A percentile compares a stretch with the other conserved stretches of the same genome.
Conservation (phyloP, 1,140 invertebrate species). For the Aphaenogaster floridana region DNA sequence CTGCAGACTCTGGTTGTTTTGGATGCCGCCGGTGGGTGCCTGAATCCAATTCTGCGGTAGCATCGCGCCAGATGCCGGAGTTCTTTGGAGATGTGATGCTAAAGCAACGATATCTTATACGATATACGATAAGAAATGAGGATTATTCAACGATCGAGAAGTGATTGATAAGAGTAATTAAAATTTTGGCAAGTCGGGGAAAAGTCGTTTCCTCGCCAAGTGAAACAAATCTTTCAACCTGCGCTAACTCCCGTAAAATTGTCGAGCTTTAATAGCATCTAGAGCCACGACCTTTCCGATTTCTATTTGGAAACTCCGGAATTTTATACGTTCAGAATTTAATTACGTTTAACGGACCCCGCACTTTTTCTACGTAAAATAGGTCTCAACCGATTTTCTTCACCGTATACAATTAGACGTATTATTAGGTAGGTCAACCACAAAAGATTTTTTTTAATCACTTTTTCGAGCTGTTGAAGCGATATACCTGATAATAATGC, state of each 20-base stretch:
- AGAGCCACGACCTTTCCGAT: background rate
- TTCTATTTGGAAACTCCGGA: background rate
- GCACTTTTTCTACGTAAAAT: no score
- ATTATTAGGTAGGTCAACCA: no score
- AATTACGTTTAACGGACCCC: background rate
- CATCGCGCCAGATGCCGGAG: constrained; percentile 88
- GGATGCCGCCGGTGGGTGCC: constrained; percentile 84
- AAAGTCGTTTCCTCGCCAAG: background rate
- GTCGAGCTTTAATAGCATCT: background rate
- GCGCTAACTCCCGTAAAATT: background rate
- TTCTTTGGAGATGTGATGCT: constrained; percentile 92
- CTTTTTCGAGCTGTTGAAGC: no score
- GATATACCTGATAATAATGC: no score
- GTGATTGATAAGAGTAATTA: background rate
- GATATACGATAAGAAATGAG: background rate
- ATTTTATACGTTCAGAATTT: background rate
- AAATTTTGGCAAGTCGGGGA: background rate
- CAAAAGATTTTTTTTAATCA: no score
- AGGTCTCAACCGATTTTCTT: no score
- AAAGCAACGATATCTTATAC: constrained; percentile 52
- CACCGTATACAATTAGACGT: no score
- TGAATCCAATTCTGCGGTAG: constrained; percentile 88
- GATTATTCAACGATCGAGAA: background rate
- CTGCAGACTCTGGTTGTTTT: constrained; percentile 88
- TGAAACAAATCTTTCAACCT: background rate